Base-by-base conservation (phyloP, 1,140 invertebrate species). In the Mizuhopecten yessoensis region DNA sequence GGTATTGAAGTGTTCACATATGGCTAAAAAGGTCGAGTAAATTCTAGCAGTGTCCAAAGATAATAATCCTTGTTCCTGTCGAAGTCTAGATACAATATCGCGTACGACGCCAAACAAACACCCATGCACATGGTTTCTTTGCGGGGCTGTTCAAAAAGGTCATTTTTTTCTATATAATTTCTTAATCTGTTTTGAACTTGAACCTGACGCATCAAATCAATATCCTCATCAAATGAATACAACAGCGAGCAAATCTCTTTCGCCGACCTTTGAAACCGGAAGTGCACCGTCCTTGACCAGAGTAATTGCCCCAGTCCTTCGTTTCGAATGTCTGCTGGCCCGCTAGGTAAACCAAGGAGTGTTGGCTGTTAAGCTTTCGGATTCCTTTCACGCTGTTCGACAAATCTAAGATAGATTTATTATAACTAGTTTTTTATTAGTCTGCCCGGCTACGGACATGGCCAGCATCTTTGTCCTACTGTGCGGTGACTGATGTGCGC, bases 331-430 rank as follows among this genome's bases (percentile, higher is more conserved):
- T 29, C 57, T 75, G 57, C 29, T 75, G 5, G n/a, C 57, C 57
- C n/a, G n/a, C 23, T 75, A 75, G 57, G 57, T 29, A 75, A 75
- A 13, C 57, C 57, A 75, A 11, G 17, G 57, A 75, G 57, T 75
- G 57, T 13, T 75, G 9, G 23, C 23, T 75, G 3, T 49, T 49
- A 49, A 15, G 45, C 20, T 29, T 75, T 75, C n/a, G 57, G n/a
- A 75, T 75, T 75, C 57, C 57, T 75, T 75, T 75, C 57, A 75
- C n/a, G 57, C 57, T 75, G 57, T 75, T 75, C 57, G 11, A 75
- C 57, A 75, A 75, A 75, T 75, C 57, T 75, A 75, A 75, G 57
- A 75, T 75, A 75, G 57, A 75, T 75, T 75, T 75, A 75, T 75
- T 29, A 75, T 75, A 75, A 75, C 57, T 75, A 75, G 57, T 29